Evolutionary conservation across 2,113 vertebrate genomes (phyloP).

Genomic region (human (Homo sapiens)): GRCh38 chr4:159360001-159360500

Average conservation of each 20-base stretch:
- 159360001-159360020: constrained; percentile 99
- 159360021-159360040: constrained; percentile 99
- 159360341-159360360: neutral
- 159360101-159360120: constrained; percentile 99
- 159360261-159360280: neutral
- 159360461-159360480: neutral
- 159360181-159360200: neutral
- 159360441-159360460: neutral
- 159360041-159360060: constrained; percentile 99
- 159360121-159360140: constrained; percentile 99
- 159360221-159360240: neutral
- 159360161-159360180: constrained; percentile 19
- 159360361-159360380: neutral
- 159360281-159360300: neutral
- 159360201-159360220: neutral
- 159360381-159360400: neutral
- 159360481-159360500: neutral
- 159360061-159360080: constrained; percentile 99
- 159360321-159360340: neutral
- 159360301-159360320: neutral
- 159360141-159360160: constrained; percentile 83
- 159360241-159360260: neutral
- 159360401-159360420: neutral
- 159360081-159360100: constrained; percentile 99
- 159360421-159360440: neutral